Percentiles rank a stretch among this genome's conserved stretches.
Evolutionary conservation across 2,113 vertebrate species (phyloP).

Genomic region (Oryzias curvinotus): DNA sequence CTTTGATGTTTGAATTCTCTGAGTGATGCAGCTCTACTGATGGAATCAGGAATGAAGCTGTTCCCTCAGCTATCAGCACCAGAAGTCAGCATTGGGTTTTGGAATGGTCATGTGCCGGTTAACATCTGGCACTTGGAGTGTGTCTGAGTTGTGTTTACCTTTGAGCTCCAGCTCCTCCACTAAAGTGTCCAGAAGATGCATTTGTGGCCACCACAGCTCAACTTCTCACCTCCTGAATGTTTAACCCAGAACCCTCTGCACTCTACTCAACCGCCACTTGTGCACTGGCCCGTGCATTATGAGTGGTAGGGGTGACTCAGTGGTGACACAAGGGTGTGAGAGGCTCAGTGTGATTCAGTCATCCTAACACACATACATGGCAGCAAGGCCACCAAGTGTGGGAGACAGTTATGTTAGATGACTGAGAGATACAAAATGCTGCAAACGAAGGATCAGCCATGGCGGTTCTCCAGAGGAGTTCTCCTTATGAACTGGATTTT

Average conservation of each 20-base stretch:
- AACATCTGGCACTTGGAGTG: constrained; percentile 44
- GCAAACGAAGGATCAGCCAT: too few relatives aligned
- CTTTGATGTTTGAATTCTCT: too few relatives aligned
- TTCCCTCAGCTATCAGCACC: constrained; percentile 39
- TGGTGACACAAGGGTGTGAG: too few relatives aligned
- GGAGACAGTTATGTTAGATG: too few relatives aligned
- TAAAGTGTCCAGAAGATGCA: constrained; percentile 53
- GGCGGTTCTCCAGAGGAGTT: too few relatives aligned
- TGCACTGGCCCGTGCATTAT: constrained; percentile 48
- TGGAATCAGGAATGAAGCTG: constrained; percentile 25
- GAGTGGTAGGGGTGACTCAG: constrained; percentile 53
- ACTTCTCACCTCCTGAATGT: constrained; percentile 43
- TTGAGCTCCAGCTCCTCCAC: constrained; percentile 13
- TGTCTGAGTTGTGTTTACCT: constrained; percentile 34
- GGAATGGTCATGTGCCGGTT: constrained; percentile 51
- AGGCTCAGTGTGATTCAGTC: too few relatives aligned
- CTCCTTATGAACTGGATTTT: too few relatives aligned
- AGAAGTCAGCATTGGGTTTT: constrained; percentile 42
- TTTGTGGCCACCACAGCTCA: constrained; percentile 43
- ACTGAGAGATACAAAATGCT: too few relatives aligned
- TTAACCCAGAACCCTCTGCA: constrained; percentile 50
- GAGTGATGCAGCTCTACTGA: constrained; percentile 5
- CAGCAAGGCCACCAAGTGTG: too few relatives aligned
- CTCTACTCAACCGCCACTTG: constrained; percentile 37
- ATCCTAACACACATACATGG: too few relatives aligned